Percentiles rank a stretch among this genome's conserved stretches.
phyloP scores from a whole-genome alignment of 2,888 invertebrate genomes.

The Scaptomyza cyrtandrae region DNA sequence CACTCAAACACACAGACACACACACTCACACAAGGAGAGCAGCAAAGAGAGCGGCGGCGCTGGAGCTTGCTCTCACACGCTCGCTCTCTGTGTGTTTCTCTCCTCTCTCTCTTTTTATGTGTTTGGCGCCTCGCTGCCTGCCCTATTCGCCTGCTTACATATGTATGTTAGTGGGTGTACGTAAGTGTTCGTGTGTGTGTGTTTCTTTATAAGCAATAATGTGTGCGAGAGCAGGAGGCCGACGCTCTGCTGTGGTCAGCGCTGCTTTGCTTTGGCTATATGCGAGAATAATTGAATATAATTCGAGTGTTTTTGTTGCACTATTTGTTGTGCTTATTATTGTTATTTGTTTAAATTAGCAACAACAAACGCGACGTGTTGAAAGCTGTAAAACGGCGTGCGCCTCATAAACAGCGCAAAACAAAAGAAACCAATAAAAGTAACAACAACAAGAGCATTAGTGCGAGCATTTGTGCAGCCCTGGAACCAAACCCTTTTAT shows the following conservation, averaged over 20 bases:
- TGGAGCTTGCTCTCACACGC: constrained; percentile 42
- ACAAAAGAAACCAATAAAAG: constrained; percentile 13
- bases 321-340: constrained; percentile 74
- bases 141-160: constrained; percentile 49
- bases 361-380: constrained; percentile 55
- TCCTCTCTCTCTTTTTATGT: constrained; percentile 24
- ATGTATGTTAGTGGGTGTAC: constrained; percentile 25
- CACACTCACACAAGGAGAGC: constrained; percentile 19
- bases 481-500: constrained; percentile 72
- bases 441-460: constrained; percentile 14
- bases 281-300: constrained; percentile 73
- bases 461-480: constrained; percentile 43
- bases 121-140: constrained; percentile 66
- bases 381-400: constrained; percentile 64
- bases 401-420: constrained; percentile 21
- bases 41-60: constrained; percentile 22
- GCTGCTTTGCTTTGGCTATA: constrained; percentile 24
- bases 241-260: constrained; percentile 39
- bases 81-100: constrained; percentile 24
- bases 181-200: constrained; percentile 10
- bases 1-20: constrained; percentile 52
- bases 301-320: constrained; percentile 78
- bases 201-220: constrained; percentile 52
- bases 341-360: constrained; percentile 77
- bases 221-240: constrained; percentile 49